Conservation (phyloP, 2,113 vertebrate genomes). For the sheep (Ovis aries) region DNA sequence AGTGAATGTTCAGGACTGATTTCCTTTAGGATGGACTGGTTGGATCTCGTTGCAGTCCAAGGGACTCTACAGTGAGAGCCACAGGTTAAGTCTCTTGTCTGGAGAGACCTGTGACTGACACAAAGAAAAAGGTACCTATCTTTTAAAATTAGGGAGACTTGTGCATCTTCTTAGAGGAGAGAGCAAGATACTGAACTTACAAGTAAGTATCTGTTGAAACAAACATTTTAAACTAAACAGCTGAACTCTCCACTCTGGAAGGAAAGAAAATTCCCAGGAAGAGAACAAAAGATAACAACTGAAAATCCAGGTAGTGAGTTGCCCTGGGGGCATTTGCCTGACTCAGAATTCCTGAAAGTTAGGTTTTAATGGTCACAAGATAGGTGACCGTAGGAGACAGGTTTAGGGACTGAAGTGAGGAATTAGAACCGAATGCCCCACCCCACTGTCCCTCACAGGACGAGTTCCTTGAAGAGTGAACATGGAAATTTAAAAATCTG, state of each 20-base stretch:
- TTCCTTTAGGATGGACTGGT: background rate
- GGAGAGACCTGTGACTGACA: background rate
- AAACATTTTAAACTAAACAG: background rate
- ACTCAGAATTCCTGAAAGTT: background rate
- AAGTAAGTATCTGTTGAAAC: background rate
- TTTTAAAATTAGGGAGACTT: background rate
- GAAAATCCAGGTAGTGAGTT: background rate
- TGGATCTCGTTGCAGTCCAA: background rate
- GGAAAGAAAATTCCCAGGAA: background rate
- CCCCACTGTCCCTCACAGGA: background rate
- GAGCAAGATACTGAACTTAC: background rate
- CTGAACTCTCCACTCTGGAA: background rate
- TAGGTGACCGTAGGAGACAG: background rate
- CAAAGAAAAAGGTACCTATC: background rate
- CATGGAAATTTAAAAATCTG: background rate
- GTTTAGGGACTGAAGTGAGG: background rate
- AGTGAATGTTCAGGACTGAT: background rate
- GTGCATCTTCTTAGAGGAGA: background rate
- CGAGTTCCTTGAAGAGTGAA: background rate
- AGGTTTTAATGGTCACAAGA: background rate
- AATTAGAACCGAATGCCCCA: background rate
- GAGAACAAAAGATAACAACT: background rate
- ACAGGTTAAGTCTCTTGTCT: background rate
- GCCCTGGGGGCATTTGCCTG: background rate
- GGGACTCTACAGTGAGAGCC: background rate